A percentile compares a stretch with the other conserved stretches of the same genome.
phyloP scores from a whole-genome alignment of 2,113 vertebrate species.

The Malurus cyaneus region DNA sequence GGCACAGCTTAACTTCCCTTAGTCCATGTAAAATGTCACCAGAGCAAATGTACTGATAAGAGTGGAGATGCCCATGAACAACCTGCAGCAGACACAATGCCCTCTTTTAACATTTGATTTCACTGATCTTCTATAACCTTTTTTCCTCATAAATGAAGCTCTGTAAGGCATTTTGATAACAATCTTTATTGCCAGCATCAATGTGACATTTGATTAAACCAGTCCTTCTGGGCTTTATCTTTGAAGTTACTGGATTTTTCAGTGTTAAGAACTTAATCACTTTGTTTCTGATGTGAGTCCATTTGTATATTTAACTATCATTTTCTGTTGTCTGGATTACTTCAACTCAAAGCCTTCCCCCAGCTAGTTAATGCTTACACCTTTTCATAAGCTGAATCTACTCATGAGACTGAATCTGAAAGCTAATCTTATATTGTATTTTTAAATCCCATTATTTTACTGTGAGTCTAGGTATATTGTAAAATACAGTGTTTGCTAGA shows the following conservation, averaged over 20 bases:
- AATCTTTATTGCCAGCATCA: constrained; percentile 1
- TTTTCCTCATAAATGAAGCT: not conserved
- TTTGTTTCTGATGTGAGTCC: constrained; percentile 46
- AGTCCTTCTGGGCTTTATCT: constrained; percentile 26
- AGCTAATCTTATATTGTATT: not conserved
- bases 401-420: not conserved
- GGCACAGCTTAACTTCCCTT: not conserved
- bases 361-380: not conserved
- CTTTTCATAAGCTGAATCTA: not conserved
- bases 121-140: not conserved
- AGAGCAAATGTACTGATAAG: not conserved
- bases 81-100: not conserved
- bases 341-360: not conserved
- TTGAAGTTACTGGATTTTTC: constrained; percentile 43
- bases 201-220: constrained; percentile 55
- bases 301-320: constrained; percentile 20
- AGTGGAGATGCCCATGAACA: not conserved
- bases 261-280: constrained; percentile 51
- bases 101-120: not conserved
- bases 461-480: not conserved
- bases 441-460: not conserved
- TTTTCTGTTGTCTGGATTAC: constrained; percentile 24
- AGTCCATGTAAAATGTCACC: not conserved
- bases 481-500: not conserved
- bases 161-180: not conserved